Evolutionary conservation across 2,797 vertebrate genomes (phyloP), one percentile per base, ranked within the genome.

Genomic region (Rhinophrynus dorsalis): DNA sequence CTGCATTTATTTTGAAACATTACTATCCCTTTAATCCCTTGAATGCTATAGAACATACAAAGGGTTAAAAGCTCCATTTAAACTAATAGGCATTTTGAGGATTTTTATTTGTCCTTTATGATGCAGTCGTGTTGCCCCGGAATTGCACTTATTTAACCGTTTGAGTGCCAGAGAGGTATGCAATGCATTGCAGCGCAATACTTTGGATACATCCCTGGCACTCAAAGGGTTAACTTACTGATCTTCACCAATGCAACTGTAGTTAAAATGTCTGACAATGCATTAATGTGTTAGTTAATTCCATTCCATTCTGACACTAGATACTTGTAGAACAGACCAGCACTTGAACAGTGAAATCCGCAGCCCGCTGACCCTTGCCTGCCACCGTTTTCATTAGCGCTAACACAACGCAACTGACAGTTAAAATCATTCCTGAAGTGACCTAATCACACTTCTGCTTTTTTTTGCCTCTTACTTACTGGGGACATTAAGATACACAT

Each of bases 401-500:
- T 74, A 60, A 42, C 33, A n/a, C 1, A 50, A 70, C 78, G 24
- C 63, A 69, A 20, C 30, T 50, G 29, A 79, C 78, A 67, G 59
- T 82, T 76, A 78, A 80, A 80, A 67, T 59, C 23, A 58, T 74
- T 54, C 74, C 67, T 76, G 60, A 15, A 65, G 58, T 81, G 80
- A 82, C 79, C 76, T 78, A 26, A 56, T 50, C 18, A 29, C 70
- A 54, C 61, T 26, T 15, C 44, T 50, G 21, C 38, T 54, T 40
- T 20, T 9, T 26, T 51, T 35, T 29, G 38, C 32, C 54, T 63
- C 61, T 77, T 78, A 78, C 77, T 77, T 67, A 77, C 60, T 62
- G 68, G 65, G 68, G 76, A 80, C 67, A 77, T 84, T 83, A 80
- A 80, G 79, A 86, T 82, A 78, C 79, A 38, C 78, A 85, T 89